Evolutionary conservation across 2,797 vertebrate species (phyloP).

Genomic region (Macroramphosus scolopax): DNA sequence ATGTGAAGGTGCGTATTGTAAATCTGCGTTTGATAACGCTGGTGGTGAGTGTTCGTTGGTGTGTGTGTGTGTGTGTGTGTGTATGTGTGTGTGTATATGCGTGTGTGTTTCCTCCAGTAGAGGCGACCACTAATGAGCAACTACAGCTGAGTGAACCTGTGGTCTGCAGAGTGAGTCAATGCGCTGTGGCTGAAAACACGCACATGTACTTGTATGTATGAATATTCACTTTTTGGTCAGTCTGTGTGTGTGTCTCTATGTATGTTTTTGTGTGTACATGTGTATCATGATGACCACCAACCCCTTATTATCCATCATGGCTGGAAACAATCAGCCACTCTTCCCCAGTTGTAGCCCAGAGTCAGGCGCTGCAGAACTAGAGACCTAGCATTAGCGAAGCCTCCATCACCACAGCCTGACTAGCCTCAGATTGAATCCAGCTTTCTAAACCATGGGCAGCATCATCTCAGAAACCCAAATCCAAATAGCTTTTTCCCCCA

Average conservation of each 20-base stretch:
- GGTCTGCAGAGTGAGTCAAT: conserved; percentile 64
- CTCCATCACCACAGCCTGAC: conserved; percentile 66
- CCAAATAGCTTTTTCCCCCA: conserved; percentile 36
- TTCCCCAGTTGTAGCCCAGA: conserved; percentile 60
- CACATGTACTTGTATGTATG: conserved; percentile 28
- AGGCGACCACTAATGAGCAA: conserved; percentile 78
- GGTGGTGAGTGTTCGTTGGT: too few relatives aligned
- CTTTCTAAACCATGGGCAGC: conserved; percentile 56
- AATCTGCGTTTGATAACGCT: conserved; percentile 14
- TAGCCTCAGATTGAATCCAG: conserved; percentile 69
- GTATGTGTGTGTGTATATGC: conserved; percentile 8
- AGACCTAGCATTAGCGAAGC: conserved; percentile 70
- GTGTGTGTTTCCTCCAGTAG: conserved; percentile 52
- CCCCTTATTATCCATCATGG: conserved; percentile 79
- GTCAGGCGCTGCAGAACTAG: conserved; percentile 58
- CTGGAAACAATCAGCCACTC: conserved; percentile 73
- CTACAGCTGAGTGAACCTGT: conserved; percentile 77
- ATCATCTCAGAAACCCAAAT: conserved; percentile 63
- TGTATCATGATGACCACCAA: conserved; percentile 76
- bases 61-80: conserved; percentile 6
- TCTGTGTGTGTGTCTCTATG: conserved; percentile 23
- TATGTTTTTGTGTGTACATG: conserved; percentile 38
- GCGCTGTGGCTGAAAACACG: conserved; percentile 54
- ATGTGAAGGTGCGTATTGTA: conserved; percentile 42
- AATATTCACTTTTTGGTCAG: conserved; percentile 50